Evolutionary conservation across 2,888 invertebrate genomes (phyloP).

Genomic region (Cyclophora punctaria): DNA sequence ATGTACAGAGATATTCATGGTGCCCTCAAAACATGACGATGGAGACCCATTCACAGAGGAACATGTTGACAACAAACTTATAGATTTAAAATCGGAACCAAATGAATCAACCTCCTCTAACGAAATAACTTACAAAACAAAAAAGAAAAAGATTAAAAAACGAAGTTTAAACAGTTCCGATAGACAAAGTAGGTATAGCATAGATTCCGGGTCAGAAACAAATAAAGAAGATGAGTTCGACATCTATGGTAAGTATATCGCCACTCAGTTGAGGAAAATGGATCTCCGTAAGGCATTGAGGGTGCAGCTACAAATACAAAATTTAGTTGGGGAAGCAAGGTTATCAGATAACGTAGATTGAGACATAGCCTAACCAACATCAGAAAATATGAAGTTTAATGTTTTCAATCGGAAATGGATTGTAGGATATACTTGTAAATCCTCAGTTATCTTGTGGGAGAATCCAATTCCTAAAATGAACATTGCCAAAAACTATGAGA

Average conservation of each 20-base stretch:
- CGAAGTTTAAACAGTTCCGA: conserved; percentile 36
- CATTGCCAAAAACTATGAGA: too few relatives aligned
- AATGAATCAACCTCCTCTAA: conserved; percentile 17
- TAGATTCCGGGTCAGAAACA: conserved; percentile 28
- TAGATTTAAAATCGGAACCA: conserved; percentile 37
- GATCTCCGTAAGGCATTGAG: conserved; percentile 49
- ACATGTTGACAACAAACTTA: conserved; percentile 31
- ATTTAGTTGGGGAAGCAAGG: conserved; percentile 54
- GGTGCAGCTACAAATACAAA: conserved; percentile 58
- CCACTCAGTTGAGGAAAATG: conserved; percentile 59
- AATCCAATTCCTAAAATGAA: too few relatives aligned
- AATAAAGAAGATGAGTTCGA: conserved; percentile 61
- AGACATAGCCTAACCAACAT: too few relatives aligned
- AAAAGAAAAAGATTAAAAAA: conserved; percentile 42
- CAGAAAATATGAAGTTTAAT: too few relatives aligned
- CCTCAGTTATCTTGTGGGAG: too few relatives aligned
- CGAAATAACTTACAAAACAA: conserved; percentile 23
- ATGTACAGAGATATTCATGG: conserved; percentile 25
- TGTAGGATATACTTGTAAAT: too few relatives aligned
- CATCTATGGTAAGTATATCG: conserved; percentile 63
- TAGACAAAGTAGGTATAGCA: conserved; percentile 28
- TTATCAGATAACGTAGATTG: conserved; percentile 33
- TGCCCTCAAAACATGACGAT: conserved; percentile 18
- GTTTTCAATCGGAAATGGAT: too few relatives aligned
- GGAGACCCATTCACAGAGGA: conserved; percentile 30